These are phyloP conservation scores for Rhynchomys soricoides DNA, from an alignment of 2,113 vertebrate species.

Conservation along the genomic window DNA sequence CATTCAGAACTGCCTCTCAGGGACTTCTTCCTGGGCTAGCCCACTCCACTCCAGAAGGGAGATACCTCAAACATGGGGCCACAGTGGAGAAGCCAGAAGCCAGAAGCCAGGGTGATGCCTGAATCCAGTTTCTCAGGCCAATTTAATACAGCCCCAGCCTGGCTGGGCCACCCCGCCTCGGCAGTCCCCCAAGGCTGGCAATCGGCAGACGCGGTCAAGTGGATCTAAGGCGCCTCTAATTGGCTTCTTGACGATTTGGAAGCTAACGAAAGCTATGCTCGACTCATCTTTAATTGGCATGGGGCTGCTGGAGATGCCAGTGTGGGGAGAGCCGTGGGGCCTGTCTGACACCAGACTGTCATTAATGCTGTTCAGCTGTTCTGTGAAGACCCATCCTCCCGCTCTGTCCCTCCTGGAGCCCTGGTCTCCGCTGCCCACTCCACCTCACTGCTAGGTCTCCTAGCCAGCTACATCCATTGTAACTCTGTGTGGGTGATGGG, in stretches of 20 bases:
- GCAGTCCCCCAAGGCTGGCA: constrained; percentile 29
- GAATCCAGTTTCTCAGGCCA: not conserved
- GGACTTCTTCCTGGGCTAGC: not conserved
- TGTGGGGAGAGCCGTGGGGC: not conserved
- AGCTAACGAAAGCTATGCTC: not conserved
- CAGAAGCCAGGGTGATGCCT: not conserved
- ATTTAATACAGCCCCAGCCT: not conserved
- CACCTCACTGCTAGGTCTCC: not conserved
- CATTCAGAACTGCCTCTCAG: rapidly evolving
- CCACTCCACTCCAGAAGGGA: not conserved
- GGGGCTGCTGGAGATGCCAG: not conserved
- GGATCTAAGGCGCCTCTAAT: constrained; percentile 79
- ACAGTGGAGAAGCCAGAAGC: rapidly evolving
- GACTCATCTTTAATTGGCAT: constrained; percentile 73
- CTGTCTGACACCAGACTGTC: not conserved
- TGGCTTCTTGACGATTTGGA: constrained; percentile 76
- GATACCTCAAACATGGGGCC: rapidly evolving
- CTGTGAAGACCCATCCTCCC: too few species aligned
- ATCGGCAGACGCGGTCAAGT: constrained; percentile 53
- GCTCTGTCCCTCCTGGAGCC: not conserved
- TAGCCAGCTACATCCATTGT: not conserved
- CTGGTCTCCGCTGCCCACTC: not conserved
- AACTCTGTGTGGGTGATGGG: not conserved
- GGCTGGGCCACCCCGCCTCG: constrained; percentile 40
- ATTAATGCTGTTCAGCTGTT: not conserved